These are phyloP conservation scores for Petroica traversi DNA, from an alignment of 2,113 vertebrate genomes.

Conservation along the genomic window DNA sequence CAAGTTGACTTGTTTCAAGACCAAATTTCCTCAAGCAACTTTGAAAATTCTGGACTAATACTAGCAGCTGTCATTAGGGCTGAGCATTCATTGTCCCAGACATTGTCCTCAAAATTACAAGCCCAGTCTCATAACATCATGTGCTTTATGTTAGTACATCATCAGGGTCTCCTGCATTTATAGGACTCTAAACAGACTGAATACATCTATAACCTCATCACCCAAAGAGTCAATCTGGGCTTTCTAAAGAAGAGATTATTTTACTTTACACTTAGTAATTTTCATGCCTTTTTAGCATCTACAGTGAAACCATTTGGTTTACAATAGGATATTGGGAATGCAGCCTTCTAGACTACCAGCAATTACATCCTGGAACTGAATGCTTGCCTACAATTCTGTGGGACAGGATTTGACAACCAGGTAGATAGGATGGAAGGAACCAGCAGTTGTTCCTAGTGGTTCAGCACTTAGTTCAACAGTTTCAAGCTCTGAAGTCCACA, in stretches of 20 bases:
- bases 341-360: background rate
- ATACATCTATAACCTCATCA: background rate
- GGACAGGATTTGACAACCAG: background rate
- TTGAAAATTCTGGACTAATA: background rate
- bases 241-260: background rate
- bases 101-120: background rate
- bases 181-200: background rate
- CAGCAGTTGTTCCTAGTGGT: background rate
- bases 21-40: conserved; percentile 16
- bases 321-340: background rate
- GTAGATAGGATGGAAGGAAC: background rate
- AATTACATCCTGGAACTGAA: background rate
- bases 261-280: background rate
- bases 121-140: background rate
- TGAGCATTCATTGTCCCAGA: background rate
- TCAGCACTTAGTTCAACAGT: background rate
- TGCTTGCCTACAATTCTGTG: background rate
- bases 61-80: background rate
- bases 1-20: background rate
- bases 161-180: background rate
- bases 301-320: background rate
- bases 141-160: background rate
- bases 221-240: background rate
- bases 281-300: background rate
- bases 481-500: background rate